Base-by-base conservation (phyloP, 23 tunicate species). In the Halocynthia aurantium region DNA sequence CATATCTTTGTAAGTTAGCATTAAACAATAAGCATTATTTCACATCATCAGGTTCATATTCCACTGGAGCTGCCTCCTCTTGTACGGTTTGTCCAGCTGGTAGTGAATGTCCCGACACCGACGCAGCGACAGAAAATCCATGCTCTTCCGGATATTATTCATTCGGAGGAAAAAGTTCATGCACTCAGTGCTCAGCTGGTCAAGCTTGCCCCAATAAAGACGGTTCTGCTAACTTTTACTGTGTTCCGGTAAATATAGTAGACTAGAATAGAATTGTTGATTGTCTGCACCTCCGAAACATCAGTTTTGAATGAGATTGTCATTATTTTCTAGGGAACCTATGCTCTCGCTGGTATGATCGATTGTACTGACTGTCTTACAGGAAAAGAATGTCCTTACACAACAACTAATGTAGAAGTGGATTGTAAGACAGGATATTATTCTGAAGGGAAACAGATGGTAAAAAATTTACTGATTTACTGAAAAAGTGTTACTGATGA, bases 141-240 rank as follows among this genome's bases (percentile, higher is more conserved):
- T 92, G 98, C 63, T 62, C 44, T 11, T 8, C 75, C 51, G 98
- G 92, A 21, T 77, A 56, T 54, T 92, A 86, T 54, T 92, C 98
- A 7, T 54, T 54, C 62, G 88, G 87, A 53, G 91, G 91, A 9
- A 82, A 81, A 31, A 62, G 55, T 7, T 55, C 70, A 11, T 94
- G 99, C 81, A 94, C 87, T 0, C 62, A 67, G 31, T 94, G 99
- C 62, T 69, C 83, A 54, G 95, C 99, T 56, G 99, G 99, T 6
- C 57, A 62, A 60, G 69, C 67, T 8, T 94, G 99, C 75, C 88
- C 82, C 7, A 51, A 78, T 44, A 52, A 74, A 6, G 92, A 92
- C 57, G 98, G 98, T 67, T 81, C 87, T 8, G 92, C 69, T 22
- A 92, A 85, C 70, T 53, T 70, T 6, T 75, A 73, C 31, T 92